These are phyloP conservation scores for Charadrius vociferus DNA, from an alignment of 2,113 vertebrate genomes.

Conservation along the genomic window DNA sequence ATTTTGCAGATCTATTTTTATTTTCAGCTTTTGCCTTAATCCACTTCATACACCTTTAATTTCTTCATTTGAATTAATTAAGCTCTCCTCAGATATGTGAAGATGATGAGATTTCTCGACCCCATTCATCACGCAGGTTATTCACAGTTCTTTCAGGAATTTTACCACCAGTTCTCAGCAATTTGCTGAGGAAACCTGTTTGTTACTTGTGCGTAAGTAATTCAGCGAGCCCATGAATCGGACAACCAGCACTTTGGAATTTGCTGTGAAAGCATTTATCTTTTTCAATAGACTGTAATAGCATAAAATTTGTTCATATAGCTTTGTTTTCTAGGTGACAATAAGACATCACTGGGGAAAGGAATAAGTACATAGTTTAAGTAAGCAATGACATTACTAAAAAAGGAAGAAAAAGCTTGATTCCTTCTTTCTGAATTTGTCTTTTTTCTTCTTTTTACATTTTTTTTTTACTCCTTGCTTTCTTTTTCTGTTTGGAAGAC, in stretches of 20 bases:
- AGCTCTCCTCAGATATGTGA: neutral
- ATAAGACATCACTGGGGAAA: neutral
- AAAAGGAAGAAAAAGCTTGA: neutral
- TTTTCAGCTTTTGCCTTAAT: constrained; percentile 36
- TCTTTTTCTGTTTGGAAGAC: neutral
- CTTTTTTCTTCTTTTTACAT: neutral
- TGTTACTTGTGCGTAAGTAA: neutral
- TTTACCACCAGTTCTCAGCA: neutral
- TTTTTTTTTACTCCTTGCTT: neutral
- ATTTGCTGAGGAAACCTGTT: neutral
- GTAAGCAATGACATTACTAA: neutral
- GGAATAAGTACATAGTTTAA: neutral
- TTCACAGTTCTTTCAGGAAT: constrained; percentile 33
- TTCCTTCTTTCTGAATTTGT: neutral
- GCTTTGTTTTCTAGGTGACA: neutral
- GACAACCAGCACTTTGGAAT: neutral
- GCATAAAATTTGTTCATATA: neutral
- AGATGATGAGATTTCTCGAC: constrained; percentile 37
- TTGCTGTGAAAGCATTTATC: neutral
- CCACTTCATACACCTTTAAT: constrained; percentile 33
- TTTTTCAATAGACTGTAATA: neutral
- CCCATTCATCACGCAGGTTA: constrained; percentile 17
- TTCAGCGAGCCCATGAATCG: neutral
- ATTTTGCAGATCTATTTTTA: constrained; percentile 59
- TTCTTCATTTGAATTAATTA: constrained; percentile 58